Evolutionary conservation across 2,113 vertebrate genomes (phyloP).

Genomic region (Xiphophorus couchianus): DNA sequence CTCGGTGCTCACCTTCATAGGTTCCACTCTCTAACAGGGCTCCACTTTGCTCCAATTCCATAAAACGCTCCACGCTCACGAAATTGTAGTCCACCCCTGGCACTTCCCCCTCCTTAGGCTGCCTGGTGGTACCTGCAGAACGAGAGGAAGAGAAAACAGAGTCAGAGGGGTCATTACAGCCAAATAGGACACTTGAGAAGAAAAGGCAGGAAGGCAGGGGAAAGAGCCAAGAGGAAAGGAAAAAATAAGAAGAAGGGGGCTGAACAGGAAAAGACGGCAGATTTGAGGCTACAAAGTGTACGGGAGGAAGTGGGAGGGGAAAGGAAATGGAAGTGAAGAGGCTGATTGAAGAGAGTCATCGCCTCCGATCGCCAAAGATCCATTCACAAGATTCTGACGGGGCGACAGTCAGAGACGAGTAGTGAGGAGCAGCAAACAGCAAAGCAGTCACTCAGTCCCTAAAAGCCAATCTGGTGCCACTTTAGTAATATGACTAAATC

Average conservation of each 20-base stretch:
- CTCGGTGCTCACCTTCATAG: conserved; percentile 90
- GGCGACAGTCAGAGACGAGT: conserved; percentile 56
- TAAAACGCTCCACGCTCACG: conserved; percentile 99
- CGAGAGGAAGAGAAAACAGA: conserved; percentile 5
- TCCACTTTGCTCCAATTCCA: conserved; percentile 99
- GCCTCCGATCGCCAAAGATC: conserved; percentile 60
- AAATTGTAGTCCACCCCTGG: conserved; percentile 99
- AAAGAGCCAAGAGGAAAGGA: conserved; percentile 31
- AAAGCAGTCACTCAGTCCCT: conserved; percentile 38
- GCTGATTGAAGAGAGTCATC: conserved; percentile 64
- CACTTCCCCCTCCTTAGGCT: conserved; percentile 98
- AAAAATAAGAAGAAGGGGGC: conserved; percentile 12
- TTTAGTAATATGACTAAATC: conserved; percentile 56
- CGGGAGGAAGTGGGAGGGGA: conserved; percentile 67
- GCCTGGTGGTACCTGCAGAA: conserved; percentile 93
- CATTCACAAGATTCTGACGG: conserved; percentile 60
- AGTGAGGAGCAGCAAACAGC: conserved; percentile 22
- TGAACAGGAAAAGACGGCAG: conserved; percentile 50
- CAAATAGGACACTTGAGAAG: conserved; percentile 70
- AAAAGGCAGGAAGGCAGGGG: conserved; percentile 71
- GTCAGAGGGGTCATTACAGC: conserved; percentile 45
- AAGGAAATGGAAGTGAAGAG: conserved; percentile 65
- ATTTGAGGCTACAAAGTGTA: conserved; percentile 59
- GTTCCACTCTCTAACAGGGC: conserved; percentile 98
- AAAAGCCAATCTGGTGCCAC: conserved; percentile 28